Evolutionary conservation across 2,888 invertebrate genomes (phyloP).

Genomic region (Eupithecia centaureata): DNA sequence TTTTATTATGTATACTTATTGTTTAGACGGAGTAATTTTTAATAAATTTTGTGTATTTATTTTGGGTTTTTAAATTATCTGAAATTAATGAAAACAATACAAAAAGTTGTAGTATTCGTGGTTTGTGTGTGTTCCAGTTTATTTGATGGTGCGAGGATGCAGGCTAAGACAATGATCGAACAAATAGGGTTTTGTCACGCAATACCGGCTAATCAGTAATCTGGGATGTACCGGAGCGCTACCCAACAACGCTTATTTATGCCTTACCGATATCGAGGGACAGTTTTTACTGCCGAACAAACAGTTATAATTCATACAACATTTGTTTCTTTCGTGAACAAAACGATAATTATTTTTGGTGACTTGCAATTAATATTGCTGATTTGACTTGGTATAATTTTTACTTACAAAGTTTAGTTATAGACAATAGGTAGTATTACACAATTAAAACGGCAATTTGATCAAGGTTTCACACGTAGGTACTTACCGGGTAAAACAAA

Average conservation of each 20-base stretch:
- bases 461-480: background rate
- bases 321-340: slow-evolving; percentile 24
- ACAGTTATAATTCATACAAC: slow-evolving; percentile 62
- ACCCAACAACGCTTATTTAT: slow-evolving; percentile 78
- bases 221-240: slow-evolving; percentile 70
- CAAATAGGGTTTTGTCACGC: slow-evolving; percentile 83
- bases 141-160: slow-evolving; percentile 74
- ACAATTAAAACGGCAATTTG: background rate
- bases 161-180: slow-evolving; percentile 78
- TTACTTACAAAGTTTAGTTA: too few relatives aligned
- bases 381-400: background rate
- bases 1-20: too few relatives aligned
- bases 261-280: slow-evolving; percentile 70
- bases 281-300: slow-evolving; percentile 67
- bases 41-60: too few relatives aligned
- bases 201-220: slow-evolving; percentile 74
- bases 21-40: too few relatives aligned
- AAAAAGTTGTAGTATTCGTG: slow-evolving; percentile 30
- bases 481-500: background rate
- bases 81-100: too few relatives aligned
- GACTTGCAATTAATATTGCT: background rate
- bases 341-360: background rate
- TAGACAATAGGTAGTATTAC: background rate
- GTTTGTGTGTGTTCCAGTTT: slow-evolving; percentile 69
- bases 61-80: too few relatives aligned